Percentiles rank a stretch among this genome's conserved stretches.
phyloP scores from a whole-genome alignment of 2,797 vertebrate genomes.

The Apogon talboti region DNA sequence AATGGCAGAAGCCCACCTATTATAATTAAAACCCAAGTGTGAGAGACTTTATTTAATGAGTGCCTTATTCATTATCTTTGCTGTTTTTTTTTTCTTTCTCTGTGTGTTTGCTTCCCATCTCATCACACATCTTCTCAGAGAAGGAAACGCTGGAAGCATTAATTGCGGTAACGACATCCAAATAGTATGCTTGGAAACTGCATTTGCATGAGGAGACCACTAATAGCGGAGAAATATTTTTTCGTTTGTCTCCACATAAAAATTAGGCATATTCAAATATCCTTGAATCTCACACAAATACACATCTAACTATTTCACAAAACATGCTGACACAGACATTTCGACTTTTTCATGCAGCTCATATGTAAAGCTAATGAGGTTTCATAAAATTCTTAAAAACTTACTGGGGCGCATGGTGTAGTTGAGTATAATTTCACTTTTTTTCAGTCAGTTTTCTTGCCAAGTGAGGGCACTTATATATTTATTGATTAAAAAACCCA shows the following conservation, averaged over 20 bases:
- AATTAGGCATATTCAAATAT: not conserved
- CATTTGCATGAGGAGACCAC: constrained; percentile 28
- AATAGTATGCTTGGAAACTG: constrained; percentile 33
- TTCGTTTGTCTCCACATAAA: not conserved
- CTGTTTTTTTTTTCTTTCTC: not conserved
- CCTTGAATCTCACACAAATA: not conserved
- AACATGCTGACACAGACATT: constrained; percentile 15
- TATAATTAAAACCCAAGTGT: constrained; percentile 19
- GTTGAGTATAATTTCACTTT: constrained; percentile 1
- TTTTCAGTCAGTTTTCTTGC: not conserved
- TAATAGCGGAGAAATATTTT: constrained; percentile 12
- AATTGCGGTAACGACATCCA: constrained; percentile 26
- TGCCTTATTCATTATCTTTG: not conserved
- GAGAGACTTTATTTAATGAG: constrained; percentile 15
- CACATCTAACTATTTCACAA: not conserved
- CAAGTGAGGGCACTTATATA: not conserved
- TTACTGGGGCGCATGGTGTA: not conserved
- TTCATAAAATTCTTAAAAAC: not conserved
- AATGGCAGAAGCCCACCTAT: not conserved
- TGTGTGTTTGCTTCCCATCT: not conserved
- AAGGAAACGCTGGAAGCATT: constrained; percentile 3
- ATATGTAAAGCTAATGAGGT: constrained; percentile 12
- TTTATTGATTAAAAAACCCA: constrained; percentile 2
- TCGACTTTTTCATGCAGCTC: constrained; percentile 13
- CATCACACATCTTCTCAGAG: not conserved